Base-by-base conservation (phyloP, 1,140 invertebrate species). In the Anadara kagoshimensis region DNA sequence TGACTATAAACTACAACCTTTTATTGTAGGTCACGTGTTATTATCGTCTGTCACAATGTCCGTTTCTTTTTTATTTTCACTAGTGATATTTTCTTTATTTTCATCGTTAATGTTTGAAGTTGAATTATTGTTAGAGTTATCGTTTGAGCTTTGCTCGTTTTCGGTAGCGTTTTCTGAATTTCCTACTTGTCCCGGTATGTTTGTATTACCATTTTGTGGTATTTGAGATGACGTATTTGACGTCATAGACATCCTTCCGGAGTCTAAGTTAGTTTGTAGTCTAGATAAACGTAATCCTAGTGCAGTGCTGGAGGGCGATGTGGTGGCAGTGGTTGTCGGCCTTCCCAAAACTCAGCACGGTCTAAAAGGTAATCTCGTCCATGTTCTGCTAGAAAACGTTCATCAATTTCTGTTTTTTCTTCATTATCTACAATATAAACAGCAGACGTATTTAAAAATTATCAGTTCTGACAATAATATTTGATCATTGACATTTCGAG, bases 281-380 rank as follows among this genome's bases (percentile, higher is more conserved):
- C 70, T 61, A 53, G 70, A 73, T 26, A 64, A 57, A 44, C 64
- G 62, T 41, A 58, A 57, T 56, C 74, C 70, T 64, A 64, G 24
- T 14, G 45, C 62, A n/a, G 62, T 53, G 59, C 61, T 12, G 78
- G 78, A 18, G 72, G 67, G 22, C 70, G 69, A 10, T 61, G 62
- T 54, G 70, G 56, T 5, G 51, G 41, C 3, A 22, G 11, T 29
- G 29, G 57, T n/a, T 49, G 45, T 58, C 69, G 66, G 36, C 68
- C 59, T 41, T 75, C 65, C 78, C 78, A 80, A 44, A 45, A 78
- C 24, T 69, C 62, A 14, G 78, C 78, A n/a, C 71, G 63, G 14
- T 78, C 67, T 49, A 80, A 59, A 10, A 80, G 57, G 26, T 73
- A 78, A 3, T 73, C 76, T 14, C 78, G 47, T 5, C 76, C 78